Evolutionary conservation across 1,140 invertebrate species (phyloP).

Genomic region (Antheraea pernyi): DNA sequence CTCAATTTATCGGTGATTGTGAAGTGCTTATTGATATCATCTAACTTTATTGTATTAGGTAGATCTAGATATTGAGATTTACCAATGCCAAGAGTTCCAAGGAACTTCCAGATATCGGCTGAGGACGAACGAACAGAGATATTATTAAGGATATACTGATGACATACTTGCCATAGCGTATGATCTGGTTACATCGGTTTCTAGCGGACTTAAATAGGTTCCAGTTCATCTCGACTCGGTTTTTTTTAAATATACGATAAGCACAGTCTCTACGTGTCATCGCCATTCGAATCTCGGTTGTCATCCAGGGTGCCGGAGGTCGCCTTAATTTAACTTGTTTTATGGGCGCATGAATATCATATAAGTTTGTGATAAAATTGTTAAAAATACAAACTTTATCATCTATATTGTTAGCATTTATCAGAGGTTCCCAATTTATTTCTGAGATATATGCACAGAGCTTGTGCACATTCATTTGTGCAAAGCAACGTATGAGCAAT

Average conservation of each 20-base stretch:
- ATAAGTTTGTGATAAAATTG: neutral
- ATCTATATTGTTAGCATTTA: neutral
- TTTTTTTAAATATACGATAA: neutral
- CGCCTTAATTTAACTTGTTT: constrained; percentile 4
- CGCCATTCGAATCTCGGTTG: neutral
- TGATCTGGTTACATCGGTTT: no score
- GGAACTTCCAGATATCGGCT: no score
- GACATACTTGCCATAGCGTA: no score
- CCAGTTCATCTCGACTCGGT: no score
- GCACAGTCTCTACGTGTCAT: constrained; percentile 8
- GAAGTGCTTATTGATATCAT: no score
- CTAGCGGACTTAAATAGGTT: no score
- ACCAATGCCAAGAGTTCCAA: no score
- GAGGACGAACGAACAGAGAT: neutral
- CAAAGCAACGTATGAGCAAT: neutral
- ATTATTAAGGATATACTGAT: no score
- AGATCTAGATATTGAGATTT: no score
- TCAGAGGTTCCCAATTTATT: neutral
- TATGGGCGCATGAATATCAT: constrained; percentile 5
- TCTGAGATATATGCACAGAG: neutral
- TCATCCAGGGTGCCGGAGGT: constrained; percentile 7
- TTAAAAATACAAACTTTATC: constrained; percentile 4
- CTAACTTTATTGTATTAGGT: no score
- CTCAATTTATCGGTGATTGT: no score
- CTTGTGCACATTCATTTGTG: neutral